Base-by-base conservation (phyloP, 1,140 invertebrate genomes). In the Bombus picipes region DNA sequence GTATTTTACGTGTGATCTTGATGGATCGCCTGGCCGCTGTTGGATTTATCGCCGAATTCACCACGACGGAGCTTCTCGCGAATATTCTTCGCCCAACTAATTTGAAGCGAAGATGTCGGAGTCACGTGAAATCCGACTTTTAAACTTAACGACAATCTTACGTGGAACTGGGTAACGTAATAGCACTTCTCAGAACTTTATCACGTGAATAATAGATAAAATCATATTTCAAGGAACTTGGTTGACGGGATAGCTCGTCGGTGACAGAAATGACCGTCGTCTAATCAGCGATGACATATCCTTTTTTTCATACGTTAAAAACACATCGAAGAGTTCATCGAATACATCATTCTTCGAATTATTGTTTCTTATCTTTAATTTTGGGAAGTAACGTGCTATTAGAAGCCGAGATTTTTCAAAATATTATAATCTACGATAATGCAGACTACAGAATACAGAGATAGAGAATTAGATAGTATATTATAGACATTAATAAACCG, bases 1-100 rank as follows among this genome's bases (percentile, higher is more conserved):
- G 37, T 66, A 71, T 84, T 78, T 79, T n/a, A 22, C 75, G 75
- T 43, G 82, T 13, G 82, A 84, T 84, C 75, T 79, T 79, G 82
- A 84, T 84, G 82, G 75, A 84, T 84, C 75, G 47, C 9, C 47
- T 15, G 65, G n/a, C 32, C 34, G 53, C 53, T 37, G n/a, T 37
- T 47, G 3, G 39, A 41, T 84, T 79, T 71, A 79, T 71, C 39
- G 75, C 32, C 47, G 37, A 28, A 59, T 37, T 71, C 39, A 13
- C 73, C 25, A 6, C 28, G 4, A 1, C 15, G 37, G 32, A 37
- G 28, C 5, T 32, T 13, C n/a, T 6, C 5, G 1, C 59, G 62
- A 84, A 78, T 71, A 77, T 77, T 77, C 71, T 25, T 22, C 59
- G 28, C 2, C 28, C 12, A 37, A 76, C 43, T 41, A 53, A 68